Percentiles rank a stretch among this genome's conserved stretches.
These are phyloP conservation scores for Coreoperca whiteheadi DNA, from an alignment of 2,113 vertebrate genomes.

Conservation along the genomic window DNA sequence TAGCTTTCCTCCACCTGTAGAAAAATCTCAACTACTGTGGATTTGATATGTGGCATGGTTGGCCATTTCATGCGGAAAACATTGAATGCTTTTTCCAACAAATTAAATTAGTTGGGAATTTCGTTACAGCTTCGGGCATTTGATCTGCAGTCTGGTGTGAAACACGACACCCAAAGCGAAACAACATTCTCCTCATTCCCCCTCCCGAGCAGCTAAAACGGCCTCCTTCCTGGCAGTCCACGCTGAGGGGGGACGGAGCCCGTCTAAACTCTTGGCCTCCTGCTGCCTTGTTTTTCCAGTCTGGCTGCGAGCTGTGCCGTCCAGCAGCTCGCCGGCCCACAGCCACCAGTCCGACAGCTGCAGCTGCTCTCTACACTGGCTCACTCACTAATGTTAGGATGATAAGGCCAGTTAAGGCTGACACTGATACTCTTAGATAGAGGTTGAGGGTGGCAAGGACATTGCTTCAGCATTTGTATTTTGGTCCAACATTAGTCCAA, in stretches of 20 bases:
- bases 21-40: background rate
- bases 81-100: background rate
- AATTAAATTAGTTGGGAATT: background rate
- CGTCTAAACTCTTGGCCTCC: conserved; percentile 45
- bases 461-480: background rate
- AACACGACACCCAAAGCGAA: conserved; percentile 11
- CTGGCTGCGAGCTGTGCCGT: conserved; percentile 51
- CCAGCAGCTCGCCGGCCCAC: conserved; percentile 46
- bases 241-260: conserved; percentile 36
- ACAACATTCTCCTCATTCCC: background rate
- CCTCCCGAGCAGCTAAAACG: conserved; percentile 4
- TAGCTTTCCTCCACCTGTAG: background rate
- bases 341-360: conserved; percentile 56
- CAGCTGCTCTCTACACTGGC: conserved; percentile 59
- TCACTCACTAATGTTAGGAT: conserved; percentile 41
- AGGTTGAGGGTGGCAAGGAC: conserved; percentile 17
- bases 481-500: background rate
- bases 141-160: background rate
- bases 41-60: background rate
- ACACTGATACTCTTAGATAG: conserved; percentile 33
- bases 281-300: conserved; percentile 62
- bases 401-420: conserved; percentile 41
- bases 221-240: conserved; percentile 30
- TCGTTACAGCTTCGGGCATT: background rate
- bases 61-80: background rate